These are phyloP conservation scores for Lordiphosa stackelbergi DNA, from an alignment of 1,140 invertebrate genomes.

Conservation along the genomic window DNA sequence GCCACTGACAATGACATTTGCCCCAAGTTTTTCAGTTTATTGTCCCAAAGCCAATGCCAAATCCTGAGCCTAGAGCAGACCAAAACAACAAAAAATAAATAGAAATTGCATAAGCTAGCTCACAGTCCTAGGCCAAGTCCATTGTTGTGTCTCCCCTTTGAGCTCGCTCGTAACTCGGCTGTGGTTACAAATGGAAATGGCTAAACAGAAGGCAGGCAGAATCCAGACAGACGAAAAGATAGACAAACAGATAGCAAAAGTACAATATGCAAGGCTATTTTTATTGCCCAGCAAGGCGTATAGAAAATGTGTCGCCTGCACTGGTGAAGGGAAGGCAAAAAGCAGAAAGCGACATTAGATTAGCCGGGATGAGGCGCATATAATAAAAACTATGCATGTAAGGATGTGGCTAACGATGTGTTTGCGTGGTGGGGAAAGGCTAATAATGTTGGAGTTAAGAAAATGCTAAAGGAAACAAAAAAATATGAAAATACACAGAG, in stretches of 20 bases:
- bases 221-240: constrained; percentile 23
- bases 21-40: constrained; percentile 64
- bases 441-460: constrained; percentile 28
- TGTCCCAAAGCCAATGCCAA: constrained; percentile 55
- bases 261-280: constrained; percentile 67
- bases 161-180: constrained; percentile 53
- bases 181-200: constrained; percentile 43
- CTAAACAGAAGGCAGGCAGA: constrained; percentile 34
- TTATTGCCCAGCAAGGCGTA: constrained; percentile 67
- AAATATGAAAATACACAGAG: too few species aligned
- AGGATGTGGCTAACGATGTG: constrained; percentile 70
- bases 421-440: constrained; percentile 21
- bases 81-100: constrained; percentile 21
- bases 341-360: constrained; percentile 41
- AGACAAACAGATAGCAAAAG: constrained; percentile 54
- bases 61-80: constrained; percentile 40
- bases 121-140: constrained; percentile 52
- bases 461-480: neutral
- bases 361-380: constrained; percentile 49
- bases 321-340: constrained; percentile 10
- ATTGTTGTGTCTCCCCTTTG: constrained; percentile 46
- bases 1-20: constrained; percentile 47
- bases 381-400: constrained; percentile 70
- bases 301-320: constrained; percentile 71
- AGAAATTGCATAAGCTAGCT: constrained; percentile 54